Evolutionary conservation across 35 echinoderm and acorn worm species (phyloP), one percentile per base, ranked within the genome.

Genomic region (Lytechinus variegatus): DNA sequence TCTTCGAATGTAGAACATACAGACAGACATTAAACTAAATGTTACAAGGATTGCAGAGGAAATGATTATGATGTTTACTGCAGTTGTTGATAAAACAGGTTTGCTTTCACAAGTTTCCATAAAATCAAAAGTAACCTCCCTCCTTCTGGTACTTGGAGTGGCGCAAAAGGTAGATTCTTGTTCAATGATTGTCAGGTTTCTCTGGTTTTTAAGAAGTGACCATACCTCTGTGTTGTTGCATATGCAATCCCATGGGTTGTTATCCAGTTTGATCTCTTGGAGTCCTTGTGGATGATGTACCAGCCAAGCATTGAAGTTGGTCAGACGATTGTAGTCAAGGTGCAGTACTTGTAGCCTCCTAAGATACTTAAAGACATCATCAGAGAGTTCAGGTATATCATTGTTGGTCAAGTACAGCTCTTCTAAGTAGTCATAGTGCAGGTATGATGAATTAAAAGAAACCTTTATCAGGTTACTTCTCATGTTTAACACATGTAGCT

Each of bases 371-470:
- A 97, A 95, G 27, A 92, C 86, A 52, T 72, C 94, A 11, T 53
- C 9, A 28, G 88, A 56, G 19, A 97, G 87, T 6, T 87, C 61
- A 9, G 87, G 95, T 10, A 97, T 55, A 14, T 95, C 16, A 57
- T 97, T 97, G 87, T 92, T 86, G 11, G 94, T 91, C 7, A 97
- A 88, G 54, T 97, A 86, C 24, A 97, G 54, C 54, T 86, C 53
- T 53, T 92, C 44, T 16, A 97, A 54, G 44, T 97, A 95, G 57
- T 55, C 94, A n/a, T 92, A 87, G 52, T 90, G 28, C 29, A 90
- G 88, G 52, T 54, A 4, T 90, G 28, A 44, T 14, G 88, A 52
- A n/a, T 19, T 44, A 28, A 90, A 21, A 52, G 88, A 6, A 8
- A 10, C 52, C 28, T 90, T 52, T 13, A 90, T 90, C 13, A 52